These are phyloP conservation scores for Standfussiana lucernea DNA, from an alignment of 2,888 invertebrate species.

Conservation along the genomic window DNA sequence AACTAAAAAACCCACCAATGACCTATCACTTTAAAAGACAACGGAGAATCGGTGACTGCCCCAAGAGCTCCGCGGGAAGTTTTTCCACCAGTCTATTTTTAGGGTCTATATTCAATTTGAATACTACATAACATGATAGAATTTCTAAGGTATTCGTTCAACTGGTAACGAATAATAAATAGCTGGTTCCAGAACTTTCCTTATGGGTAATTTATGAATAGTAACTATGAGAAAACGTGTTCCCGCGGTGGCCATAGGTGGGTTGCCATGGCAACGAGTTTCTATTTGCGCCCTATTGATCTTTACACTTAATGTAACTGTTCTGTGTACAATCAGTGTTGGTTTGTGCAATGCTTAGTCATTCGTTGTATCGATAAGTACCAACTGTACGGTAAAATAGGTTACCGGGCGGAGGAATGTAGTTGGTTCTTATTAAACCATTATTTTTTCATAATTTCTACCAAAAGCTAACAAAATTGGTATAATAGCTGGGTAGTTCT, in stretches of 20 bases:
- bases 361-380: conserved; percentile 31
- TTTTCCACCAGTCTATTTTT: not conserved
- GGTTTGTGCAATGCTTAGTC: conserved; percentile 27
- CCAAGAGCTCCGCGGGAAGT: not conserved
- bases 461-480: not conserved
- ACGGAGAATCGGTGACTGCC: not conserved
- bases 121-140: not conserved
- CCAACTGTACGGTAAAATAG: not conserved
- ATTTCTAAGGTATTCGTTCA: conserved; percentile 1
- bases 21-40: not conserved
- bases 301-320: conserved; percentile 29
- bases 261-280: conserved; percentile 45
- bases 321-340: conserved; percentile 45
- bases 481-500: too few relatives aligned
- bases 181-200: conserved; percentile 16
- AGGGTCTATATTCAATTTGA: not conserved
- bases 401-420: not conserved
- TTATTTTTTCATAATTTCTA: not conserved
- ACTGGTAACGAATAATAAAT: conserved; percentile 8
- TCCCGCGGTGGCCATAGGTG: conserved; percentile 10
- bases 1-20: not conserved
- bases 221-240: conserved; percentile 35
- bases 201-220: conserved; percentile 25
- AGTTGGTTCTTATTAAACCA: conserved; percentile 2
- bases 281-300: conserved; percentile 49